Evolutionary conservation across 2,888 invertebrate species (phyloP), one percentile per base, ranked within the genome.

Genomic region (Agonopterix heracliana): DNA sequence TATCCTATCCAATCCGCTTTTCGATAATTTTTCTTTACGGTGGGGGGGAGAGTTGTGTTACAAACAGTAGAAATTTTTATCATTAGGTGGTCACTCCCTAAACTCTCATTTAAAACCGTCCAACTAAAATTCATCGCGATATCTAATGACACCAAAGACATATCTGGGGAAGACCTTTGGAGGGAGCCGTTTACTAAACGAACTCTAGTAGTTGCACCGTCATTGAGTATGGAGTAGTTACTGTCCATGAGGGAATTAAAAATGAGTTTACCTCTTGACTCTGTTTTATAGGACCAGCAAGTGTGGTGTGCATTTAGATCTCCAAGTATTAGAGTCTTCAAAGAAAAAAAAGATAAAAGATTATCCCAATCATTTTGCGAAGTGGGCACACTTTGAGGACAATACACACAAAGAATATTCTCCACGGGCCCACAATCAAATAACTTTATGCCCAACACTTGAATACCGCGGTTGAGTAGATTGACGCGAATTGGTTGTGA

Each of bases 241-340:
- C 52, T 47, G 8, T 61, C 57, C 1, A 52, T 10, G 0, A 54
- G 5, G 0, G 57, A 40, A 11, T 68, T 57, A 44, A 48, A 57
- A 9, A 68, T 50, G 34, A 56, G 50, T 0, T 0, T 40, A 9
- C 64, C 66, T 49, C 63, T 56, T 1, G 1, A 0, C 41, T 65
- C 60, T 9, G 45, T 55, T 49, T 55, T 63, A 40, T 12, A 40
- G 0, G 63, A 68, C 64, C 66, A 64, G 45, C 44, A 60, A 2
- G 46, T 7, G 26, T 66, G 65, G 34, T 66, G 66, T 0, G 49
- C 64, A 47, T 67, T 64, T 34, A 63, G 58, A 41, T 64, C 64
- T 0, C 64, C 64, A 2, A 56, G 14, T 10, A 65, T 46, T 8
- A 61, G 9, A 8, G 57, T 47, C 41, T 59, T 63, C 1, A 10